Evolutionary conservation across 2,113 vertebrate species (phyloP), one percentile per base, ranked within the genome.

Genomic region (Scomber colias): DNA sequence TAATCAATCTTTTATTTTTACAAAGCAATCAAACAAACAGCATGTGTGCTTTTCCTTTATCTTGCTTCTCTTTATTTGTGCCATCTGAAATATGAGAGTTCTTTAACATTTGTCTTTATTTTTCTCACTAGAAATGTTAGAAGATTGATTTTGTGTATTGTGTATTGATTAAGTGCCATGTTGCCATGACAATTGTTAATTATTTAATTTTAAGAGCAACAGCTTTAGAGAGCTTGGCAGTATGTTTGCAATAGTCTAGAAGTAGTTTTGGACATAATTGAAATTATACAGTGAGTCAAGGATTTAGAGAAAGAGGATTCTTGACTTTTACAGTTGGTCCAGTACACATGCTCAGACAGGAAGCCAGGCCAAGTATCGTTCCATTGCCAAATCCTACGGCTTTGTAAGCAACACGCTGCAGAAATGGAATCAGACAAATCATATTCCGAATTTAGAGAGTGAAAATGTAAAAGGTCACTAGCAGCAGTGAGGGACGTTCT

Each of bases 1-100:
- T 92, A 92, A 92, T 92, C 91, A 93, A 93, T 90, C 88, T 91
- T 87, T 90, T 84, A 86, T 82, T 89, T 92, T 85, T 87, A 87
- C 87, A 84, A 79, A 84, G 87, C 85, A 87, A 87, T 91, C 84
- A 79, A 82, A 91, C 82, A 83, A 79, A 84, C 69, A 82, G 77
- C 82, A 53, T 59, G 17, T 54, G 49, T 48, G 77, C 64, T n/a
- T 46, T 54, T 53, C 46, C 59, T 81, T 83, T 81, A 24, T 79
- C 64, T 69, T 6, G 17, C 6, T 27, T 77, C 68, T 65, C 11
- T 30, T 53, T 67, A 77, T 79, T 78, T 72, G 70, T 65, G 30
- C 68, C 71, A 45, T 84, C 46, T 67, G 56, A 72, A 83, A 70
- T 45, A 11, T 17, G 16, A 79, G 11, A 1, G 6, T 12, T 40